Evolutionary conservation across 2,888 invertebrate genomes (phyloP).

Genomic region (Apodemia duryi): DNA sequence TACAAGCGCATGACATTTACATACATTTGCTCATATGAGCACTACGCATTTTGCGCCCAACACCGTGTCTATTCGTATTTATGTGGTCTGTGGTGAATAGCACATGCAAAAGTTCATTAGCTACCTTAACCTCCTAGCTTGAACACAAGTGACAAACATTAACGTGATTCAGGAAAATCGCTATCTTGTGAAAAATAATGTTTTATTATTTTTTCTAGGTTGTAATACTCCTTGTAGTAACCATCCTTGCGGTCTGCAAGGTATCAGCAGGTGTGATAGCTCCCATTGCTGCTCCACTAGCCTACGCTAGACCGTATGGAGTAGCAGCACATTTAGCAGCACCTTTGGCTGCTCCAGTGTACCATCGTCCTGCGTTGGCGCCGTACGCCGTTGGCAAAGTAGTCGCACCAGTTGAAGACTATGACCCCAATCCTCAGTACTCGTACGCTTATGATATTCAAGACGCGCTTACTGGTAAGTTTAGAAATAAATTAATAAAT

Average conservation of each 20-base stretch:
- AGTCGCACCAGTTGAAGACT: constrained; percentile 71
- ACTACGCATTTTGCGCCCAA: too few relatives aligned
- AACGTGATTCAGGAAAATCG: neutral
- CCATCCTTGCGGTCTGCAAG: constrained; percentile 50
- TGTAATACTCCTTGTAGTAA: constrained; percentile 55
- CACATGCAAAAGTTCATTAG: too few relatives aligned
- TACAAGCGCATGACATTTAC: too few relatives aligned
- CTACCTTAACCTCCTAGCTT: too few relatives aligned
- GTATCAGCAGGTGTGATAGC: constrained; percentile 45
- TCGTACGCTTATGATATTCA: constrained; percentile 84
- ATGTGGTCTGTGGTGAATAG: too few relatives aligned
- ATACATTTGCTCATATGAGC: too few relatives aligned
- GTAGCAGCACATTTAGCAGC: constrained; percentile 24
- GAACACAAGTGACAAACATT: too few relatives aligned
- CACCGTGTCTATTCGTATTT: too few relatives aligned
- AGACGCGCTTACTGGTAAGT: constrained; percentile 82
- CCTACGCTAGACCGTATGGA: constrained; percentile 48
- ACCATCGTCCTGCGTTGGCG: constrained; percentile 45
- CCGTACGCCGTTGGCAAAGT: constrained; percentile 35
- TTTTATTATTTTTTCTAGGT: constrained; percentile 30
- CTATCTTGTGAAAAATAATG: neutral
- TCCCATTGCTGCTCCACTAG: constrained; percentile 48
- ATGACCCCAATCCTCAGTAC: constrained; percentile 83
- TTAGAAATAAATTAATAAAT: neutral
- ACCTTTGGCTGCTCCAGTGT: constrained; percentile 44